Base-by-base conservation (phyloP, 2,888 invertebrate species). In the Phrixothrix hirtus region DNA sequence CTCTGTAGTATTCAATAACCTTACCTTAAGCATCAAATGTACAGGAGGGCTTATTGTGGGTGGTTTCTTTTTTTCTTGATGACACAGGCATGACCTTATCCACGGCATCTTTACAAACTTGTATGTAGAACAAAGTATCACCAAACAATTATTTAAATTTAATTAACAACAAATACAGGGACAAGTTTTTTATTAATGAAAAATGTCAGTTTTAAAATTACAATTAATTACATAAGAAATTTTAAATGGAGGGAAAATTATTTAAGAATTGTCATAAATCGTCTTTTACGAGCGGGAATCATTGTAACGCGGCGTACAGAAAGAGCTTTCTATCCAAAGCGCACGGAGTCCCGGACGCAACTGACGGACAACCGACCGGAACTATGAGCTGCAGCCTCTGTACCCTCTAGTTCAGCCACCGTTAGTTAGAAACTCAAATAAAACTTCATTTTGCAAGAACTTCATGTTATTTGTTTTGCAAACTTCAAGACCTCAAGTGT, bases 11-110 rank as follows among this genome's bases (percentile, higher is more conserved):
- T 34, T 34, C 2, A 5, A 2, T 5, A 32, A 38, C 54, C 64
- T 70, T 73, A 77, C 77, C 77, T 77, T 77, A 58, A 77, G 66
- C 54, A 78, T 65, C 51, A 78, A 70, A 71, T 78, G 78, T 58
- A 78, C 74, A 37, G 78, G 78, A 29, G 76, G 76, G 63, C 77
- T 77, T 62, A 78, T 77, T 27, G 72, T 72, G 21, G 76, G 76
- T 17, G 69, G 59, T 59, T 74, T 75, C 68, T 77, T 76, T 68
- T 76, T 77, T 60, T 76, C 76, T 59, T 77, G 76, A 49, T 76
- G 76, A 62, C 77, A 77, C 61, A 77, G 66, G 62, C 77, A 77
- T 44, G 76, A 75, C 61, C 75, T 76, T 61, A 77, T 75, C 77
- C 77, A 77, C 65, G 77, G 77, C 77, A 77, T 77, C 9, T 29